Conservation (phyloP, 2,888 invertebrate genomes). For the Orgyia antiqua region DNA sequence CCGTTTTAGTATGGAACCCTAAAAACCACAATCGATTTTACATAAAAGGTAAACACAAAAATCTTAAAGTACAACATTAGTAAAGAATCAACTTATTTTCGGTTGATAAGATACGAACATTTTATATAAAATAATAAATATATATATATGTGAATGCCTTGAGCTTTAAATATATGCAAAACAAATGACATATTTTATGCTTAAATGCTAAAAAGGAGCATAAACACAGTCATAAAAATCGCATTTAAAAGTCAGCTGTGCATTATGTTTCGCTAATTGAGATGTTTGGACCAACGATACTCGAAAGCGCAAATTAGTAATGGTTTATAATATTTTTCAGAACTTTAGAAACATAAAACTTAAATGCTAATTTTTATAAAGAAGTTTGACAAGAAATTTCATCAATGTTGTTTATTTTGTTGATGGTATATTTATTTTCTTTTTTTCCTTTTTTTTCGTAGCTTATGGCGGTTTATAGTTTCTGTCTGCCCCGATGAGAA, state of each 20-base stretch:
- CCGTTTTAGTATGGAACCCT: too few relatives aligned
- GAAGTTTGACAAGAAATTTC: too few relatives aligned
- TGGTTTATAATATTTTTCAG: slow-evolving; percentile 36
- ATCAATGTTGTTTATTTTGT: too few relatives aligned
- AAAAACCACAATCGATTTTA: too few relatives aligned
- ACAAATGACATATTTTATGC: slow-evolving; percentile 24
- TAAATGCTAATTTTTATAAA: slow-evolving; percentile 8
- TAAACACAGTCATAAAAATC: slow-evolving; percentile 38
- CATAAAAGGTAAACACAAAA: slow-evolving; percentile 17
- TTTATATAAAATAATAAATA: slow-evolving; percentile 2
- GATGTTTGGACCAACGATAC: slow-evolving; percentile 32
- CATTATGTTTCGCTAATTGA: slow-evolving; percentile 42
- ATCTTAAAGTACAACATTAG: slow-evolving; percentile 4
- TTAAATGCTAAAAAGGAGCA: slow-evolving; percentile 29
- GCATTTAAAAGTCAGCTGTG: slow-evolving; percentile 34
- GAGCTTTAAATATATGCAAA: slow-evolving; percentile 15
- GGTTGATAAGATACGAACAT: background rate
- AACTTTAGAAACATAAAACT: slow-evolving; percentile 11
- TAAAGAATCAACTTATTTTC: slow-evolving; percentile 5
- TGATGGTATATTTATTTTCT: too few relatives aligned
- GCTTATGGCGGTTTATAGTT: too few relatives aligned
- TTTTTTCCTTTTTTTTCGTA: too few relatives aligned
- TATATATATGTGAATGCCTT: background rate
- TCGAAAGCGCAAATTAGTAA: slow-evolving; percentile 29
- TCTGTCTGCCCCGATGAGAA: too few relatives aligned